These are phyloP conservation scores for Brachionus sp. DNA, from an alignment of 1,140 invertebrate species.

Conservation along the genomic window DNA sequence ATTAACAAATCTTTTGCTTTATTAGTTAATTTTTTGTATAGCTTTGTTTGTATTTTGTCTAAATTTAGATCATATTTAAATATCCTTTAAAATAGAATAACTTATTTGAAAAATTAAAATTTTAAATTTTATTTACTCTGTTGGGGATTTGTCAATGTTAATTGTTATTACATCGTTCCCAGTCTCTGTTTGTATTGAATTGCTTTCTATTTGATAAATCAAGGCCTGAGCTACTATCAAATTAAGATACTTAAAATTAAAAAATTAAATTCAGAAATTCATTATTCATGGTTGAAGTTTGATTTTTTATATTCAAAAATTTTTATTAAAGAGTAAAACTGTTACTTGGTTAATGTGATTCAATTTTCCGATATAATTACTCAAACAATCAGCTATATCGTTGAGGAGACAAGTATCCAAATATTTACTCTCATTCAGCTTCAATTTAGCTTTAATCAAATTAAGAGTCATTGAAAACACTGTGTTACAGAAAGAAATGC, in stretches of 20 bases:
- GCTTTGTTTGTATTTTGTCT: constrained; percentile 38
- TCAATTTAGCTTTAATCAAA: constrained; percentile 10
- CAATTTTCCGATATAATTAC: constrained; percentile 8
- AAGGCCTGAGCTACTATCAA: constrained; percentile 38
- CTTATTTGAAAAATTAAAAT: neutral
- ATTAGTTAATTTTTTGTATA: constrained; percentile 20
- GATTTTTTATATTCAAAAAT: neutral
- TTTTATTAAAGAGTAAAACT: neutral
- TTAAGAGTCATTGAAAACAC: constrained; percentile 19
- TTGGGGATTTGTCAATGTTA: constrained; percentile 13
- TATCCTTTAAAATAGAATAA: neutral
- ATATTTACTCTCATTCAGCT: neutral
- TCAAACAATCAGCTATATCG: constrained; percentile 42
- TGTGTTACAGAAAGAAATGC: neutral
- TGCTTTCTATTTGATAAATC: constrained; percentile 41
- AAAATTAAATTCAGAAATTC: neutral
- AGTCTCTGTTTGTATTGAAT: neutral
- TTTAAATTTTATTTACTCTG: neutral
- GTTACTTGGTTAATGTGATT: neutral
- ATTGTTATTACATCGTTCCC: neutral
- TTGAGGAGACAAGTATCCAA: constrained; percentile 32
- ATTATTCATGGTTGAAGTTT: neutral
- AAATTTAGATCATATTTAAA: constrained; percentile 41
- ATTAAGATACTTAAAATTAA: neutral
- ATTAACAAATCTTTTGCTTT: constrained; percentile 7